Conservation (phyloP, 2,888 invertebrate genomes). For the Dryocosmus kuriphilus region DNA sequence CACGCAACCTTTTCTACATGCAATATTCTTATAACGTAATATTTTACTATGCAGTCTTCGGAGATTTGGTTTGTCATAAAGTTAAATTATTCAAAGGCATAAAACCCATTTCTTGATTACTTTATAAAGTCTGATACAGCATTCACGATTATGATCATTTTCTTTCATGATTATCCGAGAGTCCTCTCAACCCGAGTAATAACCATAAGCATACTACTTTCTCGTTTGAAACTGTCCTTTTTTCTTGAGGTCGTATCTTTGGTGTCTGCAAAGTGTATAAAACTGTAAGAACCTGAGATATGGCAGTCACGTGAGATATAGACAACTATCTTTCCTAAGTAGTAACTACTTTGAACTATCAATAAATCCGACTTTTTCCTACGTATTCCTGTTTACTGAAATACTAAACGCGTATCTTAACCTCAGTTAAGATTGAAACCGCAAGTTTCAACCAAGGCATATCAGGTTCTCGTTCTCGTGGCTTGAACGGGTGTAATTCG, state of each 20-base stretch:
- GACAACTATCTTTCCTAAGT: constrained; percentile 22
- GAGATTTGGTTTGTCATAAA: constrained; percentile 6
- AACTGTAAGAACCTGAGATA: constrained; percentile 15
- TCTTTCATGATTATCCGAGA: constrained; percentile 30
- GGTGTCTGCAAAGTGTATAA: background rate
- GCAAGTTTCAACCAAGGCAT: constrained; percentile 26
- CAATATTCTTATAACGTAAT: too few species aligned
- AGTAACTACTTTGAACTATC: constrained; percentile 27
- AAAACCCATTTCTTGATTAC: constrained; percentile 13
- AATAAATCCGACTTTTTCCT: constrained; percentile 23
- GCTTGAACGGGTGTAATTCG: constrained; percentile 25
- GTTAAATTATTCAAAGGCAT: constrained; percentile 28
- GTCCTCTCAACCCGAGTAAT: constrained; percentile 22
- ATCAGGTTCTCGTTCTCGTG: background rate
- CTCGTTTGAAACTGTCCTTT: constrained; percentile 22
- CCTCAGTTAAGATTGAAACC: constrained; percentile 29
- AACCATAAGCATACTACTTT: constrained; percentile 37
- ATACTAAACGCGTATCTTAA: constrained; percentile 32
- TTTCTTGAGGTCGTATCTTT: constrained; percentile 27
- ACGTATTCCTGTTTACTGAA: constrained; percentile 36
- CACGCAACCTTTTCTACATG: too few species aligned
- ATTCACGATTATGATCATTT: constrained; percentile 33
- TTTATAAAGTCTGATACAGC: constrained; percentile 25
- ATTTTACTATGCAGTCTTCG: background rate
- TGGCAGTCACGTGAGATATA: constrained; percentile 16